A percentile compares a stretch with the other conserved stretches of the same genome.
Conservation (phyloP, 1,140 invertebrate species). For the Rhopalosiphum maidis region DNA sequence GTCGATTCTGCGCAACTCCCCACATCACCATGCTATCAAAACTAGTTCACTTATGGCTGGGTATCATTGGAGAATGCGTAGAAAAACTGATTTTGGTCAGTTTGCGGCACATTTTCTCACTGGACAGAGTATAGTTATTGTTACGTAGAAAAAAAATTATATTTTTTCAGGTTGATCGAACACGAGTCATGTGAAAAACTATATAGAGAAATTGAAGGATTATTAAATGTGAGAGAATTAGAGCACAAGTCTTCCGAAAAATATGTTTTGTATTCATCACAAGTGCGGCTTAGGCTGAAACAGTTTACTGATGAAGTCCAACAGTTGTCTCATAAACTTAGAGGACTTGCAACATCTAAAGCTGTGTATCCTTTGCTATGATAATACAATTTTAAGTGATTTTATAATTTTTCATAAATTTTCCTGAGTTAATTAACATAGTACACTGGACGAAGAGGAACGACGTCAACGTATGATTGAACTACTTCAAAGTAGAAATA, state of each 20-base stretch:
- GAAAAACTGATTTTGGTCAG: too few species aligned
- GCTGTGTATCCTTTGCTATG: constrained; percentile 58
- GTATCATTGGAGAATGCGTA: too few species aligned
- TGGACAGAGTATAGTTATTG: neutral
- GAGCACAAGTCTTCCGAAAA: constrained; percentile 66
- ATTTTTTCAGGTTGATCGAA: constrained; percentile 68
- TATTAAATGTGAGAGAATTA: constrained; percentile 67
- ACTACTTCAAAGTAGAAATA: constrained; percentile 67
- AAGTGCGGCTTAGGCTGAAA: constrained; percentile 69
- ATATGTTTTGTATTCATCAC: constrained; percentile 68
- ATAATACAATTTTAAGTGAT: neutral
- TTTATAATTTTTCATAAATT: neutral
- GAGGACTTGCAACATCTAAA: constrained; percentile 32
- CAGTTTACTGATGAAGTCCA: constrained; percentile 70
- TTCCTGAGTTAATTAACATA: constrained; percentile 60
- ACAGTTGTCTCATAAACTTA: constrained; percentile 67
- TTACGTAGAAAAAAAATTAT: neutral
- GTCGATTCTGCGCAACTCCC: too few species aligned
- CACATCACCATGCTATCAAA: too few species aligned
- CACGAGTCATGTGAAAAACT: constrained; percentile 73
- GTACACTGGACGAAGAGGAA: constrained; percentile 70
- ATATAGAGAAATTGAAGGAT: constrained; percentile 70
- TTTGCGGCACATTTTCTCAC: too few species aligned
- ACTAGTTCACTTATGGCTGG: too few species aligned
- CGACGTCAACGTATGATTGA: constrained; percentile 69